phyloP scores from a whole-genome alignment of 2,797 vertebrate species.

The Catharus ustulatus region DNA sequence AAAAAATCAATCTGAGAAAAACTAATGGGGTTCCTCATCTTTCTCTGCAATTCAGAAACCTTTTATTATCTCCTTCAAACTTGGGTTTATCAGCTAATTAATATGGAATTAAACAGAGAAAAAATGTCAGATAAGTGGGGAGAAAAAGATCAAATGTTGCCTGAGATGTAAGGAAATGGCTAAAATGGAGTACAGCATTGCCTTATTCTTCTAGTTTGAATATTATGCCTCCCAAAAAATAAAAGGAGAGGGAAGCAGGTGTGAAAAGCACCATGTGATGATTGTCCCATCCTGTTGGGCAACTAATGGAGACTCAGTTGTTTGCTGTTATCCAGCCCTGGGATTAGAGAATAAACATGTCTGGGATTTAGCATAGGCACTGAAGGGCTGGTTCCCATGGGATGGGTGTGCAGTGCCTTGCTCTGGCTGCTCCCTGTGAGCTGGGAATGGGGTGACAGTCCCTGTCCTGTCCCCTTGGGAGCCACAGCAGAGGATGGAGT shows the following conservation, averaged over 20 bases:
- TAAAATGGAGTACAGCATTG: background rate
- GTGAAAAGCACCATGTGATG: background rate
- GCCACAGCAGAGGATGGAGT: background rate
- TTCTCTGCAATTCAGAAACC: background rate
- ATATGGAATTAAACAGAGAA: background rate
- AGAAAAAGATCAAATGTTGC: background rate
- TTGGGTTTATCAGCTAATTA: background rate
- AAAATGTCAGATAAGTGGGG: background rate
- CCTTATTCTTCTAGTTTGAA: background rate
- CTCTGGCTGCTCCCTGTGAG: background rate
- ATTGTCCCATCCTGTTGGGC: background rate
- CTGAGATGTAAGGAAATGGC: background rate
- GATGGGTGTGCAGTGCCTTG: background rate
- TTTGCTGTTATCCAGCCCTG: background rate
- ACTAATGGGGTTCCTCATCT: background rate
- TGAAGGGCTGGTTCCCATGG: background rate
- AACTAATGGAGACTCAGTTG: slow-evolving; percentile 4
- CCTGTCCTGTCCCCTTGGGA: background rate
- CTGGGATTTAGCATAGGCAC: background rate
- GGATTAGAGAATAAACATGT: background rate
- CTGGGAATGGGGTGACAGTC: fast-evolving
- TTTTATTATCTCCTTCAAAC: background rate
- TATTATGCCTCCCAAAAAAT: background rate
- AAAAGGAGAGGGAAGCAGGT: background rate
- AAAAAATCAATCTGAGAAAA: background rate